Percentiles rank a stretch among this genome's conserved stretches.
Evolutionary conservation across 2,113 vertebrate species (phyloP).

Genomic region (Notechis scutatus): DNA sequence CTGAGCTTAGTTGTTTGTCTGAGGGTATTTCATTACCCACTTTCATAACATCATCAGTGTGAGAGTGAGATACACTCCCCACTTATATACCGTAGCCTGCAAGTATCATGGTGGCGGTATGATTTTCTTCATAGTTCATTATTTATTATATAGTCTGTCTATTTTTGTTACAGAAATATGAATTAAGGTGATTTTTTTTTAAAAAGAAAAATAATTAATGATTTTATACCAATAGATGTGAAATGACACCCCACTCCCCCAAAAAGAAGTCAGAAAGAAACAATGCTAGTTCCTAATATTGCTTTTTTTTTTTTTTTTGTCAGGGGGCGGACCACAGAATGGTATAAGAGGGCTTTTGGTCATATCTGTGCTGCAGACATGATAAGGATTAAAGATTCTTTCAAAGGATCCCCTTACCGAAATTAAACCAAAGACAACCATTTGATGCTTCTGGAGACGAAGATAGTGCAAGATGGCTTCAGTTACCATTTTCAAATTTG

Average conservation of each 20-base stretch:
- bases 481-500: neutral
- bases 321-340: conserved; percentile 75
- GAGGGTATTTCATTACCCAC: neutral
- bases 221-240: neutral
- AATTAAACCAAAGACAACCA: conserved; percentile 42
- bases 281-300: neutral
- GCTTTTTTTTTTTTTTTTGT: neutral
- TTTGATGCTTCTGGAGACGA: conserved; percentile 18
- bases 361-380: conserved; percentile 68
- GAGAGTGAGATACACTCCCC: neutral
- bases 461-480: neutral
- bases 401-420: conserved; percentile 42
- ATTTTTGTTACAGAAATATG: neutral
- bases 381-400: conserved; percentile 69
- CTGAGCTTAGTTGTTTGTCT: neutral
- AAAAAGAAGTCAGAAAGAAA: neutral
- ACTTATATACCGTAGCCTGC: neutral
- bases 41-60: neutral
- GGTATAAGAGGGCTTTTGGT: conserved; percentile 74
- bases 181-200: neutral
- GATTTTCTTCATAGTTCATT: neutral
- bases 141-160: neutral
- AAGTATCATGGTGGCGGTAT: neutral
- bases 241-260: neutral
- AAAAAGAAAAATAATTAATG: neutral